These are phyloP conservation scores for Drosophila nebulosa DNA, from an alignment of 1,140 invertebrate species.

Conservation along the genomic window DNA sequence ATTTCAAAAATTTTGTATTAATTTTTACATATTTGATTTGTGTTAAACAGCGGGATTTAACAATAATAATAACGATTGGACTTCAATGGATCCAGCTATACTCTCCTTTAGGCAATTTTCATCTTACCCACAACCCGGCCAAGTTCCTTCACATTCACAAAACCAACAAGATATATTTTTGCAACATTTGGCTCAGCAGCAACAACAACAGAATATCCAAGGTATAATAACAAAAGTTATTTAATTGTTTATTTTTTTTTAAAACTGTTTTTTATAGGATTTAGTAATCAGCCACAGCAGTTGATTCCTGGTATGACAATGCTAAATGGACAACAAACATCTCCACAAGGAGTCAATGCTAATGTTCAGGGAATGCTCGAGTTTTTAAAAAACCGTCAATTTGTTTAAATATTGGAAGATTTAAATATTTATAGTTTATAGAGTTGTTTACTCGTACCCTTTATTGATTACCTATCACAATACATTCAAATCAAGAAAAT, in stretches of 20 bases:
- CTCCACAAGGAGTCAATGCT: slow-evolving; percentile 79
- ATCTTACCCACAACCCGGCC: slow-evolving; percentile 71
- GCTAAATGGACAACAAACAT: slow-evolving; percentile 65
- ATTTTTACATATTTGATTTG: not conserved
- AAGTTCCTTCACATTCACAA: slow-evolving; percentile 54
- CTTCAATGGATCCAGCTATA: slow-evolving; percentile 80
- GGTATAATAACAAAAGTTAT: slow-evolving; percentile 22
- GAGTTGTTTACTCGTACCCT: slow-evolving; percentile 69
- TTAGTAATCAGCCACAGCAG: slow-evolving; percentile 62
- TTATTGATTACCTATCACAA: slow-evolving; percentile 68
- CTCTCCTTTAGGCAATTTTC: slow-evolving; percentile 79
- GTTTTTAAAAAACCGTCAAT: slow-evolving; percentile 80
- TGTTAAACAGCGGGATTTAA: slow-evolving; percentile 45
- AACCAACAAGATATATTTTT: slow-evolving; percentile 74
- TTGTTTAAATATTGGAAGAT: slow-evolving; percentile 63
- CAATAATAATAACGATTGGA: slow-evolving; percentile 76
- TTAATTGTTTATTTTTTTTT: not conserved
- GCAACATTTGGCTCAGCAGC: slow-evolving; percentile 74
- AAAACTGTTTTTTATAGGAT: slow-evolving; percentile 30
- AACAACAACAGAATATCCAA: slow-evolving; percentile 54
- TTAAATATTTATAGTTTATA: slow-evolving; percentile 40
- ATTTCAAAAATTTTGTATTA: not conserved
- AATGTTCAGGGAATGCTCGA: slow-evolving; percentile 80
- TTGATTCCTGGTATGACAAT: slow-evolving; percentile 62
- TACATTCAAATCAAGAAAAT: slow-evolving; percentile 52